phyloP scores from a whole-genome alignment of 2,888 invertebrate genomes.

The Xylota sylvarum region DNA sequence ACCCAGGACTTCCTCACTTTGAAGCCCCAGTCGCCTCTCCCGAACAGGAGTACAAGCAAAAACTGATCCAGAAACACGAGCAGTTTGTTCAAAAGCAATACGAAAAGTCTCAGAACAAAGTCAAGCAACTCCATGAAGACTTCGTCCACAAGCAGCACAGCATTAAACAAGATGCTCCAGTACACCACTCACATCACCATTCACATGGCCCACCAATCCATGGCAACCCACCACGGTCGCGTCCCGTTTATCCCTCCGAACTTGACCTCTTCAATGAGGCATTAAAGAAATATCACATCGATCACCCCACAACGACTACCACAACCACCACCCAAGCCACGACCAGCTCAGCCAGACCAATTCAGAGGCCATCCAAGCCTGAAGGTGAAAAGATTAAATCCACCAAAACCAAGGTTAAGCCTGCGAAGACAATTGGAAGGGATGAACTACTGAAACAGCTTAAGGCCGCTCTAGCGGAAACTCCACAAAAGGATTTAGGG shows the following conservation, averaged over 20 bases:
- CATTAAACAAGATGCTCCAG: constrained; percentile 85
- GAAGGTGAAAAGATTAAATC: constrained; percentile 83
- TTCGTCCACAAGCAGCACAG: constrained; percentile 90
- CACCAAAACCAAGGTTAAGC: constrained; percentile 79
- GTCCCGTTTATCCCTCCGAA: constrained; percentile 87
- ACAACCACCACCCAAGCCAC: constrained; percentile 87
- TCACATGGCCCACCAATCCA: constrained; percentile 73
- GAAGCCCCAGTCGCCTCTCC: constrained; percentile 67
- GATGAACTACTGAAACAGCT: constrained; percentile 91
- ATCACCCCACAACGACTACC: constrained; percentile 89
- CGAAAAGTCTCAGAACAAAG: constrained; percentile 91
- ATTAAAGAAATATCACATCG: constrained; percentile 88
- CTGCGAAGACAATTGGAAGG: constrained; percentile 87
- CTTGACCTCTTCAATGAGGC: constrained; percentile 88
- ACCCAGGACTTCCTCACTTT: constrained; percentile 76
- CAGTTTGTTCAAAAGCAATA: constrained; percentile 92
- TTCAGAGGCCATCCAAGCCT: constrained; percentile 87
- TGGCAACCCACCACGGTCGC: constrained; percentile 83
- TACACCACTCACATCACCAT: constrained; percentile 84
- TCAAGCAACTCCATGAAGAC: constrained; percentile 90
- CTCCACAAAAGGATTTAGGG: constrained; percentile 87
- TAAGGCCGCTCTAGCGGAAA: constrained; percentile 90
- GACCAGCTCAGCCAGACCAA: constrained; percentile 84
- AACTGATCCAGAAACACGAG: constrained; percentile 91
- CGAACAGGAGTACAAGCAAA: constrained; percentile 90